These are phyloP conservation scores for Trichomycterus rosablanca DNA, from an alignment of 2,113 vertebrate genomes.

Conservation along the genomic window DNA sequence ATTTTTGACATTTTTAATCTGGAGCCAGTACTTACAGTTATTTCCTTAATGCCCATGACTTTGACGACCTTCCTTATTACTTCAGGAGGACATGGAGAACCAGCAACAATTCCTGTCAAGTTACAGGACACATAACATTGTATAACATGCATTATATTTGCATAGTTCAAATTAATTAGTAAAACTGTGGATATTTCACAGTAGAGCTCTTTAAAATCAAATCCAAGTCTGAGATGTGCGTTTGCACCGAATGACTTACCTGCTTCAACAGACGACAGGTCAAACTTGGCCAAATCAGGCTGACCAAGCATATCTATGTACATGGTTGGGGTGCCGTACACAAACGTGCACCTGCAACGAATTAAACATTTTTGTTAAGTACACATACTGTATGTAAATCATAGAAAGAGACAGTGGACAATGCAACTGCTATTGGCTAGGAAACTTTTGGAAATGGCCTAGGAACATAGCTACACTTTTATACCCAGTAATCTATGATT, in stretches of 20 bases:
- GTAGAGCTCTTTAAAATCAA: no score
- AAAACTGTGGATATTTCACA: no score
- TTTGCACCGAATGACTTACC: no score
- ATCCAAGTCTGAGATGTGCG: no score
- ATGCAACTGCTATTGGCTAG: no score
- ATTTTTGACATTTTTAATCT: background rate
- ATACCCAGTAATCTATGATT: no score
- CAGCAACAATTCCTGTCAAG: slow-evolving; percentile 74
- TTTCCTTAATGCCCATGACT: slow-evolving; percentile 65
- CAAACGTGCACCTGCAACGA: slow-evolving; percentile 66
- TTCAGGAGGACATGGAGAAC: slow-evolving; percentile 79
- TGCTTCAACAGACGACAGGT: slow-evolving; percentile 68
- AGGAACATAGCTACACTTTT: no score
- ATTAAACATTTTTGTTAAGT: background rate
- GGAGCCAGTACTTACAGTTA: slow-evolving; percentile 70
- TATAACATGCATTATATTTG: background rate
- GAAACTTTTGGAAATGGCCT: no score
- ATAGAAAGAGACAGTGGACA: no score
- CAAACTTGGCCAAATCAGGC: slow-evolving; percentile 66
- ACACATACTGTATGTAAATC: no score
- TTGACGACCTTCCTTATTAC: slow-evolving; percentile 64
- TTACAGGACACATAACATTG: background rate
- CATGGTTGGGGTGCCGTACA: slow-evolving; percentile 90
- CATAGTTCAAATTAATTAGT: background rate
- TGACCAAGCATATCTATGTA: slow-evolving; percentile 82